Percentiles rank a stretch among this genome's conserved stretches.
phyloP scores from a whole-genome alignment of 2,888 invertebrate species.

The Scaptomyza polygonia region DNA sequence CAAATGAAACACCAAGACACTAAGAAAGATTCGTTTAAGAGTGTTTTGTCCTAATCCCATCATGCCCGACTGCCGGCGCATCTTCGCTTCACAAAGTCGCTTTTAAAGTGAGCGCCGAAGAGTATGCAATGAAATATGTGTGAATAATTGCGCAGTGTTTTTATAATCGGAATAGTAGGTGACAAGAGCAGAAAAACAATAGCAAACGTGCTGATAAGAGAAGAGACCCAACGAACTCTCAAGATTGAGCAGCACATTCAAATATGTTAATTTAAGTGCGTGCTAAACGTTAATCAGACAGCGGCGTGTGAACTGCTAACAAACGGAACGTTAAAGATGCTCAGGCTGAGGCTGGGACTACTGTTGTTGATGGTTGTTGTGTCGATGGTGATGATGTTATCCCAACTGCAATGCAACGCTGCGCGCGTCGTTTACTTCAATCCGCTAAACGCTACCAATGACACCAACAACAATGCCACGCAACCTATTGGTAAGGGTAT shows the following conservation, averaged over 20 bases:
- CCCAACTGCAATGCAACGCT: conserved; percentile 4
- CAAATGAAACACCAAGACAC: no score
- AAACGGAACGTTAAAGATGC: conserved; percentile 30
- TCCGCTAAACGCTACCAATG: conserved; percentile 30
- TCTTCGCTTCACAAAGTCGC: no score
- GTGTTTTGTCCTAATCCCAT: no score
- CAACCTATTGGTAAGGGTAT: conserved; percentile 56
- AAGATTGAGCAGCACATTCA: conserved; percentile 7
- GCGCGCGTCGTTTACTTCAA: conserved; percentile 65
- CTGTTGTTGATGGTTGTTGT: conserved; percentile 6
- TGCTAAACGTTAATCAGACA: conserved; percentile 20
- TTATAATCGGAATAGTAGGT: conserved; percentile 1
- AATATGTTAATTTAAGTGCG: conserved; percentile 12
- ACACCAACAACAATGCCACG: conserved; percentile 1
- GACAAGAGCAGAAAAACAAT: neutral
- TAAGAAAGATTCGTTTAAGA: no score
- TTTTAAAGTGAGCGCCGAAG: neutral
- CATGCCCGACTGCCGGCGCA: no score
- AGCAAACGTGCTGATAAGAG: conserved; percentile 38
- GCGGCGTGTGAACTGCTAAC: conserved; percentile 13
- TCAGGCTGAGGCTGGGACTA: conserved; percentile 8
- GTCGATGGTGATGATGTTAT: conserved; percentile 3
- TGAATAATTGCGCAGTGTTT: conserved; percentile 12
- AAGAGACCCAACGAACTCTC: conserved; percentile 6
- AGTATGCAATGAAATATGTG: conserved; percentile 12